These are phyloP conservation scores for Ptiloglossa arizonensis DNA, from an alignment of 1,140 invertebrate species.

Conservation along the genomic window DNA sequence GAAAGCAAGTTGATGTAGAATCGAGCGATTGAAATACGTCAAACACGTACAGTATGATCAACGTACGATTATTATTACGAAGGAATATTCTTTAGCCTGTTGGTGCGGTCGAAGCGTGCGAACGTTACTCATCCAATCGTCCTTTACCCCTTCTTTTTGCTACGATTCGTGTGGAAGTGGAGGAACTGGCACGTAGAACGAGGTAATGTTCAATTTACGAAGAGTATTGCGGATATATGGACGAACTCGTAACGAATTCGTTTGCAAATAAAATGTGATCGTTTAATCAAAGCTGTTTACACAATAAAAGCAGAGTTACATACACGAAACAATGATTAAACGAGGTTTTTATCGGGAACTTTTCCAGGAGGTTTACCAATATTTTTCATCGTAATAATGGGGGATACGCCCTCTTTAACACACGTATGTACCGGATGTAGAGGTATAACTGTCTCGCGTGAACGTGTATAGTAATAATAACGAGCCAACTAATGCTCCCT, in stretches of 20 bases:
- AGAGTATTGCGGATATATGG: too few relatives aligned
- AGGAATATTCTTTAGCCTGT: too few relatives aligned
- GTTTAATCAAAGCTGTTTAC: too few relatives aligned
- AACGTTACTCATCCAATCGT: too few relatives aligned
- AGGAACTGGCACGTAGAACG: too few relatives aligned
- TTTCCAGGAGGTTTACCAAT: background rate
- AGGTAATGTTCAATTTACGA: too few relatives aligned
- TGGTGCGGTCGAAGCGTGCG: too few relatives aligned
- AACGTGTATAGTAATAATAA: constrained; percentile 68
- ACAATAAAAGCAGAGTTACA: too few relatives aligned
- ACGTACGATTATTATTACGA: background rate
- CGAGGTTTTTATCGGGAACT: background rate
- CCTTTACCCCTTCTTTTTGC: too few relatives aligned
- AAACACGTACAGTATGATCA: background rate
- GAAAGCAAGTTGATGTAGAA: background rate
- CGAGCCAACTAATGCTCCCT: constrained; percentile 55
- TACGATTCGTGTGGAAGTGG: too few relatives aligned
- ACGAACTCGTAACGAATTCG: too few relatives aligned
- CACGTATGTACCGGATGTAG: background rate
- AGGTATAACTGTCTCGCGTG: constrained; percentile 24
- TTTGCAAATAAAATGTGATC: too few relatives aligned
- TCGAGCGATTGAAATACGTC: constrained; percentile 10
- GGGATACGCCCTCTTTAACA: background rate
- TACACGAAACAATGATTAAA: background rate
- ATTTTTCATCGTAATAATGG: background rate